Conservation (phyloP, 2,113 vertebrate genomes). For the Menura novaehollandiae region DNA sequence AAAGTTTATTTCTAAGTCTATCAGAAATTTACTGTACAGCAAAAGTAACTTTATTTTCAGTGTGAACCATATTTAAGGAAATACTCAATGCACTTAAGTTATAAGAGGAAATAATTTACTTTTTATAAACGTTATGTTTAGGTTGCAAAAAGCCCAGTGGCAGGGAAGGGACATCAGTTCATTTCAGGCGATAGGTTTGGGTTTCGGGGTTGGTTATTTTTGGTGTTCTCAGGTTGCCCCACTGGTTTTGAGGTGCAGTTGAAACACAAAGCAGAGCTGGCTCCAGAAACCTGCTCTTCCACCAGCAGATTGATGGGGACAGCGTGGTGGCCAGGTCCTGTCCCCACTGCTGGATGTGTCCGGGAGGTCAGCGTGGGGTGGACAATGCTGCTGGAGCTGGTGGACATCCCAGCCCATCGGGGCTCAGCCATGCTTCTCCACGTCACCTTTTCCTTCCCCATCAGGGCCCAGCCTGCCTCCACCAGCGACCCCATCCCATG, state of each 20-base stretch:
- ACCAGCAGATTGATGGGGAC: background rate
- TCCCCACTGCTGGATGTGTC: background rate
- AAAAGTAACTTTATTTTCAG: conserved; percentile 78
- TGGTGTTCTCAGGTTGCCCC: conserved; percentile 16
- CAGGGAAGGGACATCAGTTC: conserved; percentile 27
- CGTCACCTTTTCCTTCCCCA: background rate
- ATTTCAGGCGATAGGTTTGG: background rate
- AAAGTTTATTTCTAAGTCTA: conserved; percentile 72
- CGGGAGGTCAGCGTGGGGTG: background rate
- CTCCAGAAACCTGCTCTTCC: background rate
- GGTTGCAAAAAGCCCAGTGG: conserved; percentile 43
- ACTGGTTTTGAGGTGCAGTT: background rate
- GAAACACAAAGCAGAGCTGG: background rate
- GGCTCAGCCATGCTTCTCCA: background rate
- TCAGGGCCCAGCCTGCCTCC: background rate
- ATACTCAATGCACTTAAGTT: conserved; percentile 82
- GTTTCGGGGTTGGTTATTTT: background rate
- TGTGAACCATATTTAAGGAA: conserved; percentile 82
- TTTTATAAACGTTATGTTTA: conserved; percentile 74
- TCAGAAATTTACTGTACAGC: conserved; percentile 75
- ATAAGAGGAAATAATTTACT: conserved; percentile 78
- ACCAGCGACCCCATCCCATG: accelerated
- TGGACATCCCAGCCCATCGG: accelerated
- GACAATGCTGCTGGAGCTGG: background rate
- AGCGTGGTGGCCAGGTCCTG: background rate